Base-by-base conservation (phyloP, 1,140 invertebrate species). In the Littorina saxatilis region DNA sequence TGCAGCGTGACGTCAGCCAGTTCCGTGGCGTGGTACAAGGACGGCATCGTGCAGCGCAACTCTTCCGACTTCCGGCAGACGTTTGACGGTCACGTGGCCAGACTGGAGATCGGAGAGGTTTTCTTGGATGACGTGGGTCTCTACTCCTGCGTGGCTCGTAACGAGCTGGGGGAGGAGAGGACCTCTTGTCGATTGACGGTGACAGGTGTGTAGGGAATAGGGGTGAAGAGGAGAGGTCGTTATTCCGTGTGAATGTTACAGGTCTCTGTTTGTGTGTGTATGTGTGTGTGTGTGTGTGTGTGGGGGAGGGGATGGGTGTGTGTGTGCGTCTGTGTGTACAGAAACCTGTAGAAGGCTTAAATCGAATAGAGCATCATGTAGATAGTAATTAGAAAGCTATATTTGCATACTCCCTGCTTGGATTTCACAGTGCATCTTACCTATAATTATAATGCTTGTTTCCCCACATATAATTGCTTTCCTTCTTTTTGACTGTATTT, bases 61-160 rank as follows among this genome's bases (percentile, higher is more conserved):
- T 85, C 86, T 17, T 43, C 85, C 13, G 90, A 91, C 79, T 89
- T 89, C 83, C 83, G 85, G 79, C 89, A 90, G 84, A 89, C 84
- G 7, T 89, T 87, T 79, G 88, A 89, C 78, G 89, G 88, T 23
- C 40, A 47, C 2, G 82, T 77, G 35, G 88, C 87, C 23, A 84
- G 84, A 32, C 84, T 91, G 27, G 85, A 90, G 74, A 88, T 91
- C 13, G 81, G 52, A 9, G 90, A 90, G 78, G 84, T 90, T 15
- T 89, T 87, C 78, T 80, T 88, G 13, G 88, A 90, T 37, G 90
- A 91, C 74, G 81, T 63, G 72, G 90, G 90, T 17, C 77, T 79
- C 58, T 91, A 89, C 83, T 63, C 85, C 32, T 90, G 88, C 82
- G 78, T 87, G 32, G 79, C 87, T 47, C 86, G 85, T 35, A 91